Conservation (phyloP, 1,140 invertebrate species). For the Sycophaga agraensis region DNA sequence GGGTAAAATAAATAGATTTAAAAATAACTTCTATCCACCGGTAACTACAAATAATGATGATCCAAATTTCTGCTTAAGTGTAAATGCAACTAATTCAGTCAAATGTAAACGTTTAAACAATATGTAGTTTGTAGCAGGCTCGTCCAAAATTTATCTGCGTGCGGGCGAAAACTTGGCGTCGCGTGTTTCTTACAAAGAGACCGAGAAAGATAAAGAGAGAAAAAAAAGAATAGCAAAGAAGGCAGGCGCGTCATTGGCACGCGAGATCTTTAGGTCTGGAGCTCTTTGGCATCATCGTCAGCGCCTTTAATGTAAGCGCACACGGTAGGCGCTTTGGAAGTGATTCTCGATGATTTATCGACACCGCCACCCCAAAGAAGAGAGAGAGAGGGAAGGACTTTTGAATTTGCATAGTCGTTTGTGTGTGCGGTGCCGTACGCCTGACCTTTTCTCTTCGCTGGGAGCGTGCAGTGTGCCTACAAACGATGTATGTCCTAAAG, state of each 20-base stretch:
- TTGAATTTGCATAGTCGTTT: slow-evolving; percentile 29
- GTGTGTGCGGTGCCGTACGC: slow-evolving; percentile 6
- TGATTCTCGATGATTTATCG: slow-evolving; percentile 45
- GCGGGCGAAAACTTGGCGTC: too few species aligned
- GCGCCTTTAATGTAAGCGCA: slow-evolving; percentile 32
- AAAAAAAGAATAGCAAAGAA: not conserved
- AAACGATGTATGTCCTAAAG: too few species aligned
- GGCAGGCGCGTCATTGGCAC: slow-evolving; percentile 16
- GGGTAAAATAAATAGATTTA: too few species aligned
- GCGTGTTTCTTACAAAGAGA: slow-evolving; percentile 33
- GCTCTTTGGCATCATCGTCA: slow-evolving; percentile 37
- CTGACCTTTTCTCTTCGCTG: not conserved
- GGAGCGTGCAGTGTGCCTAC: too few species aligned
- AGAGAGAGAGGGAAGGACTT: not conserved
- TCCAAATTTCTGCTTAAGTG: too few species aligned
- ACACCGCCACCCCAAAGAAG: slow-evolving; percentile 38
- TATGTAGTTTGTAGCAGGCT: too few species aligned
- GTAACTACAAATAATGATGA: too few species aligned
- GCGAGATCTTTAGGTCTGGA: slow-evolving; percentile 33
- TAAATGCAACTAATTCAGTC: too few species aligned
- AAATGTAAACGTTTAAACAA: too few species aligned
- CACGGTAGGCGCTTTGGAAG: slow-evolving; percentile 43
- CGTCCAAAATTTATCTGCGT: too few species aligned
- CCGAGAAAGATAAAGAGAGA: not conserved
- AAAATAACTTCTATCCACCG: too few species aligned